Conservation (phyloP, 2,113 vertebrate species). For the Ctenodactylus gundi region DNA sequence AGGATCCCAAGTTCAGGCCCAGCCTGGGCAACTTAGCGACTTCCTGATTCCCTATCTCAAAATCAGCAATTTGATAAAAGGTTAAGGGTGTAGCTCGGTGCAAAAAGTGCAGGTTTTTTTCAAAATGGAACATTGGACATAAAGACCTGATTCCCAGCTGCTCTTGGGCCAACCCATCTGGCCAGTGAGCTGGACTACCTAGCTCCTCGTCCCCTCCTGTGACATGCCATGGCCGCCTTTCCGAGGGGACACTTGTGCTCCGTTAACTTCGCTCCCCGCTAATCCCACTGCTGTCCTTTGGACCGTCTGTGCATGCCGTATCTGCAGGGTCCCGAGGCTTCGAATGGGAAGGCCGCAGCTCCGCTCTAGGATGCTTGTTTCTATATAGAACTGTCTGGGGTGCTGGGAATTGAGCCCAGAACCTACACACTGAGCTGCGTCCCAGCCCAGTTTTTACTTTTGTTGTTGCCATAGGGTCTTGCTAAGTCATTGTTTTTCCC, state of each 20-base stretch:
- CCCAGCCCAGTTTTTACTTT: too few species aligned
- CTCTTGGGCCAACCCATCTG: not conserved
- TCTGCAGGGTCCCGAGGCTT: not conserved
- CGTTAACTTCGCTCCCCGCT: not conserved
- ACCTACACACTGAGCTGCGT: too few species aligned
- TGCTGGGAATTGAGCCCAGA: too few species aligned
- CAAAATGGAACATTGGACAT: not conserved
- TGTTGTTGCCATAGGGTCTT: too few species aligned
- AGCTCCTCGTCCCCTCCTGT: not conserved
- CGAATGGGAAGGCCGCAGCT: not conserved
- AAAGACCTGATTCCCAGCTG: not conserved
- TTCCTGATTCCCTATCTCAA: not conserved
- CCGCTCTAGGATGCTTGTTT: too few species aligned
- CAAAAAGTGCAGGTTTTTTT: not conserved
- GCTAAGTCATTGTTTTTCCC: too few species aligned
- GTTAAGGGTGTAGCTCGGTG: not conserved
- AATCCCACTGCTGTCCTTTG: not conserved
- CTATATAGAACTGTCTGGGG: too few species aligned
- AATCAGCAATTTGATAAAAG: too few species aligned
- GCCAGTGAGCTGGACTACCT: not conserved
- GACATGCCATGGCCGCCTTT: not conserved
- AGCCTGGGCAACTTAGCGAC: not conserved
- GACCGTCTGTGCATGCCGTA: not conserved
- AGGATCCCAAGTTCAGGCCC: not conserved
- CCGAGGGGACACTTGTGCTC: not conserved